These are phyloP conservation scores for Pangasius larnaudii DNA, from an alignment of 2,797 vertebrate species.

Conservation along the genomic window DNA sequence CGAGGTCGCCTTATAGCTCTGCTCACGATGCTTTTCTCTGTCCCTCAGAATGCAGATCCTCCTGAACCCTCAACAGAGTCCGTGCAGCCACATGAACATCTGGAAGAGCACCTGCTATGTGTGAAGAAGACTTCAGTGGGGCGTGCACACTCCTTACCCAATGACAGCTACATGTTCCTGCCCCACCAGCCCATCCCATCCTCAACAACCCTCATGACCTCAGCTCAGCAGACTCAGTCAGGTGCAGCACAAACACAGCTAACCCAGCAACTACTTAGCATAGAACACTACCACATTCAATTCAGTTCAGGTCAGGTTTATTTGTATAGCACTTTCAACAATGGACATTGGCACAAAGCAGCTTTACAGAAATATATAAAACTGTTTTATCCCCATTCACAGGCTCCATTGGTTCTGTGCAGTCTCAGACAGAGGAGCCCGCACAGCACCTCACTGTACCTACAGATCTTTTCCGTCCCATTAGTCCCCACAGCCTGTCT, in stretches of 20 bases:
- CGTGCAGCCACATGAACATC: conserved; percentile 47
- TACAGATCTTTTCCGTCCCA: conserved; percentile 78
- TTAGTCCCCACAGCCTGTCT: conserved; percentile 77
- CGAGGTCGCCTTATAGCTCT: conserved; percentile 44
- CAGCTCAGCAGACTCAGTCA: conserved; percentile 67
- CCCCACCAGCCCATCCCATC: conserved; percentile 55
- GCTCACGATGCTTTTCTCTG: conserved; percentile 27
- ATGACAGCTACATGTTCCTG: conserved; percentile 97
- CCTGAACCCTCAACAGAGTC: conserved; percentile 56
- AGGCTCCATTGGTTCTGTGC: conserved; percentile 87
- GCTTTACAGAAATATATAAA: no score
- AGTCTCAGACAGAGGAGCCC: conserved; percentile 77
- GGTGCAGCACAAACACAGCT: conserved; percentile 30
- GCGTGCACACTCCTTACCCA: conserved; percentile 93
- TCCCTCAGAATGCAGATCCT: conserved; percentile 56
- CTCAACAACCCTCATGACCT: conserved; percentile 54
- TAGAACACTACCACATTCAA: neutral
- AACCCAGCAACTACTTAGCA: neutral
- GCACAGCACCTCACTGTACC: conserved; percentile 80
- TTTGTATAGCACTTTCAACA: no score
- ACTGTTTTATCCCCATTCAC: conserved; percentile 17
- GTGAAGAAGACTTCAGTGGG: conserved; percentile 90
- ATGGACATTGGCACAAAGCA: no score
- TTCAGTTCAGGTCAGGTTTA: no score
- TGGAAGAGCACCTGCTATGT: conserved; percentile 81